phyloP scores from a whole-genome alignment of 2,113 vertebrate genomes.

The Menura novaehollandiae region DNA sequence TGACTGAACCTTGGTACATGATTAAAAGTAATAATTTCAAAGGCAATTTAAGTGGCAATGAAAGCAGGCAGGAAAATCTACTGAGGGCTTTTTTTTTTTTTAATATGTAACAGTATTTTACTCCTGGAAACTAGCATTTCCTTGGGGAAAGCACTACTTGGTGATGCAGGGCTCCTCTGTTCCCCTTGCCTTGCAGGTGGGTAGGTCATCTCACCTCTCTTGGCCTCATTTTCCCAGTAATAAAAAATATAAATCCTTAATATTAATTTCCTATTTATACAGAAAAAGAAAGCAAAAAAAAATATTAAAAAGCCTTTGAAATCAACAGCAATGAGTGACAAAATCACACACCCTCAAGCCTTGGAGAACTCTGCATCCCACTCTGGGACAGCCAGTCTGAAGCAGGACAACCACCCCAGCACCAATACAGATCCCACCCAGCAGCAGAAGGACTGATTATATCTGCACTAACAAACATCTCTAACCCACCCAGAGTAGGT shows the following conservation, averaged over 20 bases:
- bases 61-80: neutral
- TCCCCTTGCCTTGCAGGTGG: neutral
- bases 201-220: neutral
- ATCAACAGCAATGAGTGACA: neutral
- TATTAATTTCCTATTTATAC: neutral
- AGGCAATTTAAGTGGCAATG: neutral
- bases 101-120: neutral
- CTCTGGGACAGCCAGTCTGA: neutral
- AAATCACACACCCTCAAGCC: fast-evolving
- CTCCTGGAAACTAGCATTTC: neutral
- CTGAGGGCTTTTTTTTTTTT: neutral
- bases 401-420: neutral
- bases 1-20: neutral
- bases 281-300: neutral
- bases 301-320: neutral
- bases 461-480: neutral
- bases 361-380: neutral
- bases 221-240: neutral
- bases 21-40: neutral
- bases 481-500: neutral
- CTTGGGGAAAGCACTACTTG: neutral
- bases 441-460: neutral
- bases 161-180: neutral
- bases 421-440: neutral
- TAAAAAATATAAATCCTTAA: neutral